phyloP scores from a whole-genome alignment of 2,888 invertebrate genomes.

The Harpalus rufipes region DNA sequence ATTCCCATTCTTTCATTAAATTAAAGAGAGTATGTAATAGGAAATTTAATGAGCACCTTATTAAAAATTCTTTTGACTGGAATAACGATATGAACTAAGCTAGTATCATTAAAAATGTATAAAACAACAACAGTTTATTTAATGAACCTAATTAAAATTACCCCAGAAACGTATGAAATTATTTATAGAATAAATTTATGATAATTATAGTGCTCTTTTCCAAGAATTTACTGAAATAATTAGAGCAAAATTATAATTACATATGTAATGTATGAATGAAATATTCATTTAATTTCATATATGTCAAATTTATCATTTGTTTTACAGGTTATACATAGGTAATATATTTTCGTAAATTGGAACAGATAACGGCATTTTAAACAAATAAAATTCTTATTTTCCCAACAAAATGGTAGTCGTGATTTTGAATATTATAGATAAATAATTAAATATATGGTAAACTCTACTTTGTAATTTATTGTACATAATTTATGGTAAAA shows the following conservation, averaged over 20 bases:
- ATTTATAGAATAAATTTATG: neutral
- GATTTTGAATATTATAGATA: no score
- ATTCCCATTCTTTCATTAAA: constrained; percentile 16
- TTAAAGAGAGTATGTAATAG: constrained; percentile 25
- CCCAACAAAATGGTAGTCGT: no score
- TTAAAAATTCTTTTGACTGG: neutral
- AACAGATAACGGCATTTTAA: no score
- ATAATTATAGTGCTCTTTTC: neutral
- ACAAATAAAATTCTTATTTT: no score
- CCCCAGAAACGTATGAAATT: neutral
- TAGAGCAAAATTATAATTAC: neutral
- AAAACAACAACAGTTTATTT: constrained; percentile 4
- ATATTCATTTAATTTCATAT: neutral
- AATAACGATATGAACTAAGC: neutral
- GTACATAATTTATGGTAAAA: no score
- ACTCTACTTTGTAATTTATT: no score
- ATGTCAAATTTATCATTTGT: neutral
- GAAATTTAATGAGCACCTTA: neutral
- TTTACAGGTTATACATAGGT: no score
- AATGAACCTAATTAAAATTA: constrained; percentile 4
- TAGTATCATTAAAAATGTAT: constrained; percentile 2
- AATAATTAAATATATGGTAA: no score
- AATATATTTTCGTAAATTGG: no score
- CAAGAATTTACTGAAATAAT: constrained; percentile 3
- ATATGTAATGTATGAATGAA: neutral